phyloP scores from a whole-genome alignment of 2,797 vertebrate species.

The Chromobotia macracanthus region DNA sequence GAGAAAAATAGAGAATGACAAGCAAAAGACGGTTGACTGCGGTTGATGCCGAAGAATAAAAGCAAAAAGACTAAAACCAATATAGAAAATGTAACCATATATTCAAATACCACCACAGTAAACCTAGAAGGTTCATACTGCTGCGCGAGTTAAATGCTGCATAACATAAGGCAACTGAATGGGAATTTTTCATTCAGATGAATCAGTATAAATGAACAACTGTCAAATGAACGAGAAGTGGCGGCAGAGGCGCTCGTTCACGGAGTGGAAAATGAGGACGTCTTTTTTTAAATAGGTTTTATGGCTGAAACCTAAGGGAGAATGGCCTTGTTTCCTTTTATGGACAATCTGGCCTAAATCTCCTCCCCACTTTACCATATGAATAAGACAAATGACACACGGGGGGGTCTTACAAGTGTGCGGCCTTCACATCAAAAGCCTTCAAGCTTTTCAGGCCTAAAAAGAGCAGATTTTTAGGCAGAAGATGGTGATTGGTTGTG shows the following conservation, averaged over 20 bases:
- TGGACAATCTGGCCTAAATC: constrained; percentile 61
- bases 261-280: constrained; percentile 54
- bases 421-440: constrained; percentile 24
- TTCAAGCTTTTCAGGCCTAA: constrained; percentile 7
- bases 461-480: constrained; percentile 12
- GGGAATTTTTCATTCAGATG: constrained; percentile 22
- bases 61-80: constrained; percentile 1
- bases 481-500: background rate
- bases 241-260: constrained; percentile 34
- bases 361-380: constrained; percentile 46
- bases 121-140: background rate
- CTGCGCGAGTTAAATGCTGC: background rate
- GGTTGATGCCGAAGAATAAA: constrained; percentile 22
- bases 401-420: constrained; percentile 32
- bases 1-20: constrained; percentile 48
- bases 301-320: constrained; percentile 59
- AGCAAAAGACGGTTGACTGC: constrained; percentile 13
- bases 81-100: background rate
- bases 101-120: background rate
- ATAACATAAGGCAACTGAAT: constrained; percentile 20
- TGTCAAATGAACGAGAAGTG: constrained; percentile 11
- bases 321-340: constrained; percentile 63
- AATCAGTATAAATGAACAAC: background rate
- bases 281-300: constrained; percentile 60
- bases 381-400: constrained; percentile 46